These are phyloP conservation scores for Elgonia sp. DNA, from an alignment of 2,888 invertebrate genomes.

Conservation along the genomic window DNA sequence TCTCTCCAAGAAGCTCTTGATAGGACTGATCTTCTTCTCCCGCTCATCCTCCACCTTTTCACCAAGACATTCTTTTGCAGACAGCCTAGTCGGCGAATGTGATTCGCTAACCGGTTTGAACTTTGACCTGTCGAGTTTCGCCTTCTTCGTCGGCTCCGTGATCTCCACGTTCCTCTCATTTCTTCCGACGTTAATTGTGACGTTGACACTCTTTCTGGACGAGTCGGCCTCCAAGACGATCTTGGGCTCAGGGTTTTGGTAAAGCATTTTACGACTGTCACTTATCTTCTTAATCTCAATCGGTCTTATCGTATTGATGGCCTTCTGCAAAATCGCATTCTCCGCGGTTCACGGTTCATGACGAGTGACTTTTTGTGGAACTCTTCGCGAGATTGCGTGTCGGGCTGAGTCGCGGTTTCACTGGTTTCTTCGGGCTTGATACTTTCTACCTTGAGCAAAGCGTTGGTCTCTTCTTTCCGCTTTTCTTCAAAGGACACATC, in stretches of 20 bases:
- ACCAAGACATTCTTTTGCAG: slow-evolving; percentile 94
- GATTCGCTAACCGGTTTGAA: slow-evolving; percentile 83
- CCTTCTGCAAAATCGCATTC: slow-evolving; percentile 96
- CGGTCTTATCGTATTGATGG: slow-evolving; percentile 93
- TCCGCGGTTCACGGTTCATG: slow-evolving; percentile 90
- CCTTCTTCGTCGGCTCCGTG: slow-evolving; percentile 84
- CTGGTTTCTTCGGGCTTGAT: slow-evolving; percentile 74
- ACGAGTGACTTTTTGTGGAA: slow-evolving; percentile 85
- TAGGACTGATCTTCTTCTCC: slow-evolving; percentile 83
- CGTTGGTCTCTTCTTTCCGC: slow-evolving; percentile 77
- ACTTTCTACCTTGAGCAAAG: slow-evolving; percentile 76
- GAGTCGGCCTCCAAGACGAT: slow-evolving; percentile 78
- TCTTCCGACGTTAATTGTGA: slow-evolving; percentile 85
- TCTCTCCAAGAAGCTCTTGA: slow-evolving; percentile 88
- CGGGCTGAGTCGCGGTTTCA: slow-evolving; percentile 43
- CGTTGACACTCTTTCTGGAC: slow-evolving; percentile 84
- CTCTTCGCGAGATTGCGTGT: slow-evolving; percentile 78
- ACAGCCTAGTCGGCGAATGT: slow-evolving; percentile 89
- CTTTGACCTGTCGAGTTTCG: slow-evolving; percentile 84
- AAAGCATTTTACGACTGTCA: slow-evolving; percentile 90
- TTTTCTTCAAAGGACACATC: slow-evolving; percentile 79
- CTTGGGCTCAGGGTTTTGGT: slow-evolving; percentile 87
- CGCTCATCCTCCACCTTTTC: slow-evolving; percentile 91
- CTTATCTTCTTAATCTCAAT: slow-evolving; percentile 93
- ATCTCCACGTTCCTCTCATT: slow-evolving; percentile 86